Evolutionary conservation across 2,113 vertebrate genomes (phyloP).

Genomic region (Triplophysa dalaica): DNA sequence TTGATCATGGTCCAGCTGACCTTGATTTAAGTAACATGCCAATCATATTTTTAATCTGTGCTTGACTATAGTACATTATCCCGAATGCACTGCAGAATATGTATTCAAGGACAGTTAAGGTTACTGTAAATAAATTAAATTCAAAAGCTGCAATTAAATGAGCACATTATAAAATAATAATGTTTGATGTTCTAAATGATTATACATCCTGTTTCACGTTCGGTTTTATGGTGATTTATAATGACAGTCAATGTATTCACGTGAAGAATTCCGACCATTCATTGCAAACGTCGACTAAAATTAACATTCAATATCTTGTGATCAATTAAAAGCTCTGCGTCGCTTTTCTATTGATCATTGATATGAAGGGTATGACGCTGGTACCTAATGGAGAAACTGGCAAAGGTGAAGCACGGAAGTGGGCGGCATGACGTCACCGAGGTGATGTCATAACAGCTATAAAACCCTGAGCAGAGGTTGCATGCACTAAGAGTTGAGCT

Average conservation of each 20-base stretch:
- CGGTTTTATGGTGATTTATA: neutral
- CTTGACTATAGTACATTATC: no score
- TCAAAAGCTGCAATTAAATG: neutral
- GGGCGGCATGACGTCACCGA: neutral
- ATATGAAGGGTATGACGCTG: slow-evolving; percentile 7
- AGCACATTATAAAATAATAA: neutral
- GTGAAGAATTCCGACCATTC: neutral
- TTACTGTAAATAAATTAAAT: neutral
- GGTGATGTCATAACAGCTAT: slow-evolving; percentile 46
- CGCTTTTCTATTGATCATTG: neutral
- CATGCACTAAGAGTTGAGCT: slow-evolving; percentile 39
- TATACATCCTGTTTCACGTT: neutral
- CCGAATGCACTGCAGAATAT: no score
- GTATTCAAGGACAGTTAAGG: neutral
- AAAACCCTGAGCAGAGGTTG: slow-evolving; percentile 34
- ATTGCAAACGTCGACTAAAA: neutral
- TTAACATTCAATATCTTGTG: neutral
- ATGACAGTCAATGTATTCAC: neutral
- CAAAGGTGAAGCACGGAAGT: neutral
- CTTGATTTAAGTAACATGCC: no score
- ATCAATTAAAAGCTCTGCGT: neutral
- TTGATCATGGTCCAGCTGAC: no score
- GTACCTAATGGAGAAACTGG: neutral
- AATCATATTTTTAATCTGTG: no score
- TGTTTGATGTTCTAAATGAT: neutral